A percentile compares a stretch with the other conserved stretches of the same genome.
phyloP scores from a whole-genome alignment of 2,888 invertebrate species.

The Campoplex capitator region DNA sequence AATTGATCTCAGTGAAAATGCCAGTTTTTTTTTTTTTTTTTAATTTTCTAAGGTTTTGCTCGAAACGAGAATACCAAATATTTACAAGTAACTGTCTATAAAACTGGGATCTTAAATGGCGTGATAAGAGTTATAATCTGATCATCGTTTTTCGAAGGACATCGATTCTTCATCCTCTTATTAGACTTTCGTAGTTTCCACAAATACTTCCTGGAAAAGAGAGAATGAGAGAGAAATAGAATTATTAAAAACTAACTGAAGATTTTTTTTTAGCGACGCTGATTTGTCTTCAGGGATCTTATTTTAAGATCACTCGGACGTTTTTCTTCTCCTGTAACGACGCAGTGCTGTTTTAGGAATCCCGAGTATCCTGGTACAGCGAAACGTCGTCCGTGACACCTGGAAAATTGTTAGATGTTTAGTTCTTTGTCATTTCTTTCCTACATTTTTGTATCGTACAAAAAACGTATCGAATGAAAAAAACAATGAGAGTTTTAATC shows the following conservation, averaged over 20 bases:
- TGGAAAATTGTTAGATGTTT: slow-evolving; percentile 28
- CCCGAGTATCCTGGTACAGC: slow-evolving; percentile 30
- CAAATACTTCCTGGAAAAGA: slow-evolving; percentile 19
- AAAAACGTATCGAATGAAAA: neutral
- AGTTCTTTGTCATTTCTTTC: neutral
- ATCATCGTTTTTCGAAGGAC: neutral
- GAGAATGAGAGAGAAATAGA: slow-evolving; percentile 12
- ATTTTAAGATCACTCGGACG: slow-evolving; percentile 11
- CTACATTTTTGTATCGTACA: neutral
- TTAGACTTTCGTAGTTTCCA: slow-evolving; percentile 22
- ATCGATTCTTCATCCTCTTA: slow-evolving; percentile 1
- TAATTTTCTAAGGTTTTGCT: neutral
- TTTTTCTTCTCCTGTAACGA: slow-evolving; percentile 42
- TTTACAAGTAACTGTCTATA: slow-evolving; percentile 32
- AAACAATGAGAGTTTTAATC: neutral
- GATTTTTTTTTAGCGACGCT: neutral
- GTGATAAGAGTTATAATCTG: neutral
- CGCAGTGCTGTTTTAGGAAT: slow-evolving; percentile 40
- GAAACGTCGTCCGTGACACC: slow-evolving; percentile 43
- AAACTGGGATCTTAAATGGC: neutral
- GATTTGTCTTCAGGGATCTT: slow-evolving; percentile 14
- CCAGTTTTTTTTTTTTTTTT: slow-evolving; percentile 3
- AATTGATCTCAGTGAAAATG: slow-evolving; percentile 29
- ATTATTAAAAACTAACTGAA: neutral
- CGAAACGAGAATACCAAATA: slow-evolving; percentile 44